Conservation (phyloP, 2,113 vertebrate genomes). For the Psettodes erumei region DNA sequence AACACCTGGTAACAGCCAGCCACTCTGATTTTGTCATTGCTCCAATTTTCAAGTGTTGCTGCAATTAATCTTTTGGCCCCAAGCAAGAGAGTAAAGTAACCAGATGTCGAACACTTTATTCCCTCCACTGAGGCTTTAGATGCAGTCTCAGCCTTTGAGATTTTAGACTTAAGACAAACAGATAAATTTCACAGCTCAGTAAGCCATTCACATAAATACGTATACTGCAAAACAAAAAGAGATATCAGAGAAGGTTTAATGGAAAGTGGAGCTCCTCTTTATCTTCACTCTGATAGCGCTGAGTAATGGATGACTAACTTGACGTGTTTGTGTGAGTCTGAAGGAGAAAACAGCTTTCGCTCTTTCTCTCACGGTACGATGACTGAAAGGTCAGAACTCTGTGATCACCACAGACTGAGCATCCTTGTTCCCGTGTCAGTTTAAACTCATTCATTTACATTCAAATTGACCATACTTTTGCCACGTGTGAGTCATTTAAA, state of each 20-base stretch:
- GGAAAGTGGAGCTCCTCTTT: conserved; percentile 25
- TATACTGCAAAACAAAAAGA: not conserved
- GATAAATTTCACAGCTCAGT: conserved; percentile 6
- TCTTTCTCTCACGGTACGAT: not conserved
- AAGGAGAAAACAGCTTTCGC: conserved; percentile 15
- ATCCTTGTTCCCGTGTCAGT: not conserved
- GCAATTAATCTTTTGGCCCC: not conserved
- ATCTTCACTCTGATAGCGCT: conserved; percentile 23
- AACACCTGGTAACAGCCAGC: conserved; percentile 28
- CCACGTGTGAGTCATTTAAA: not conserved
- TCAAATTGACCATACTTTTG: no score
- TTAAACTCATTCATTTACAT: not conserved
- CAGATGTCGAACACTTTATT: not conserved
- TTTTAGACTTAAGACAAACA: not conserved
- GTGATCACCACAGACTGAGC: not conserved
- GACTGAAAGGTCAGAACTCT: not conserved
- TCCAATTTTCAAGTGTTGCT: not conserved
- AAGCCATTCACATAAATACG: not conserved
- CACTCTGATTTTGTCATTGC: not conserved
- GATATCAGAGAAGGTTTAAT: conserved; percentile 15
- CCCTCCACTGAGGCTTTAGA: not conserved
- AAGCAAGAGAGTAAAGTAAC: not conserved
- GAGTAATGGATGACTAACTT: conserved; percentile 21
- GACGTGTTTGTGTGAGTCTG: conserved; percentile 5
- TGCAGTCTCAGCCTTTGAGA: not conserved